These are phyloP conservation scores for Mactra quadrangularis DNA, from an alignment of 1,140 invertebrate species.

Conservation along the genomic window DNA sequence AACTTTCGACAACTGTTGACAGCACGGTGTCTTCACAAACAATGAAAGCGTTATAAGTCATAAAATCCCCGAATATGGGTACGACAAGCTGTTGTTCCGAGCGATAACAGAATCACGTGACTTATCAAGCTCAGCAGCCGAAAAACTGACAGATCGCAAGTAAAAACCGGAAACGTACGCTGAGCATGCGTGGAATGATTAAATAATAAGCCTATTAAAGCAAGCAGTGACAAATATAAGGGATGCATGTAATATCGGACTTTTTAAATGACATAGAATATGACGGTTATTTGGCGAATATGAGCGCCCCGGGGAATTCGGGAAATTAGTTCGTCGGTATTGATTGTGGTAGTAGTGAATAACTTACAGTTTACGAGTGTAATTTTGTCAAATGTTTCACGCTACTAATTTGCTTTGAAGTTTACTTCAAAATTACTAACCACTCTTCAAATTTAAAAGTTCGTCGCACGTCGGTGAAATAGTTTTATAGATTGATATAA, in stretches of 20 bases:
- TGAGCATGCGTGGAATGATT: conserved; percentile 55
- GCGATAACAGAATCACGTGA: conserved; percentile 24
- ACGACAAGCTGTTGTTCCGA: conserved; percentile 56
- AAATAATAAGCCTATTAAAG: conserved; percentile 50
- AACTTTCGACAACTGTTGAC: too few species aligned
- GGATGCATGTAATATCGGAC: conserved; percentile 28
- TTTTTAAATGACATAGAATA: conserved; percentile 32
- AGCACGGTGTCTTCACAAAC: conserved; percentile 5
- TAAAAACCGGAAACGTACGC: conserved; percentile 14
- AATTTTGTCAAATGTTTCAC: too few species aligned
- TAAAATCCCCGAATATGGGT: conserved; percentile 60
- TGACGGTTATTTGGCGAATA: conserved; percentile 17
- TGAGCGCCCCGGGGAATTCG: conserved; percentile 7
- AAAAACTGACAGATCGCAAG: conserved; percentile 3
- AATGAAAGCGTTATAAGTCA: conserved; percentile 36
- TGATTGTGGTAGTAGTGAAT: conserved; percentile 6
- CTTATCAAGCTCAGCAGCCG: conserved; percentile 44
- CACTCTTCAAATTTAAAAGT: too few species aligned
- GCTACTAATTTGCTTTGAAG: too few species aligned
- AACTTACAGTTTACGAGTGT: neutral
- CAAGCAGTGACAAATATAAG: conserved; percentile 22
- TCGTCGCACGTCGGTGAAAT: too few species aligned
- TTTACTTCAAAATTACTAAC: too few species aligned
- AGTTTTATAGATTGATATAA: too few species aligned
- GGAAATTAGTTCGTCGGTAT: conserved; percentile 36